phyloP scores from a whole-genome alignment of 2,113 vertebrate genomes.

The Myanophis thanlyinensis region DNA sequence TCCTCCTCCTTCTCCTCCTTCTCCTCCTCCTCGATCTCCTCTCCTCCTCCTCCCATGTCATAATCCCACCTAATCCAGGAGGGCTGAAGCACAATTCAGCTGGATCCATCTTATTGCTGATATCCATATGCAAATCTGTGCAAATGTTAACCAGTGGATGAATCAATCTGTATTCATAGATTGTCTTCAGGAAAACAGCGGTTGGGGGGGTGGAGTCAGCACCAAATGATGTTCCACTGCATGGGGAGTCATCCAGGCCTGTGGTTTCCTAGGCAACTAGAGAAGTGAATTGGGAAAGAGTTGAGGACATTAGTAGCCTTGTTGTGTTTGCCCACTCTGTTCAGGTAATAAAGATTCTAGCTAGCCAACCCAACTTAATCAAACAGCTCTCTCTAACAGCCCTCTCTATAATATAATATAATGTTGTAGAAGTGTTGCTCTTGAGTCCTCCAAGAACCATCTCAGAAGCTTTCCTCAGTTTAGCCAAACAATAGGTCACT shows the following conservation, averaged over 20 bases:
- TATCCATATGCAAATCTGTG: not conserved
- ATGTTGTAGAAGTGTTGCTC: not conserved
- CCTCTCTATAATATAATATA: too few species aligned
- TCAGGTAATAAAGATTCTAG: not conserved
- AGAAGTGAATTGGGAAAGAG: not conserved
- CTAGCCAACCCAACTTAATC: not conserved
- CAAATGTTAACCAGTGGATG: not conserved
- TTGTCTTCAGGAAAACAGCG: not conserved
- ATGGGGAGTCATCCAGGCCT: not conserved
- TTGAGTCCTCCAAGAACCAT: not conserved
- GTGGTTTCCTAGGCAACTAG: slow-evolving; percentile 4
- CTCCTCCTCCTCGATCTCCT: not conserved
- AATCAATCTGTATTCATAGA: not conserved
- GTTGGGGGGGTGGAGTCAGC: too few species aligned
- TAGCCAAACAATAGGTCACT: not conserved
- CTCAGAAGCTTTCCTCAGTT: not conserved
- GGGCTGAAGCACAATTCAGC: not conserved
- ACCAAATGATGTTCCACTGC: not conserved
- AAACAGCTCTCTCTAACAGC: not conserved
- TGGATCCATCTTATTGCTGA: not conserved
- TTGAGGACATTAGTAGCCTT: not conserved
- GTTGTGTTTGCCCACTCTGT: not conserved
- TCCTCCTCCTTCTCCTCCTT: accelerated
- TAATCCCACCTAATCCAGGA: too few species aligned
- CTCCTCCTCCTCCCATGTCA: not conserved